phyloP scores from a whole-genome alignment of 2,797 vertebrate species.

The Enteromius fasciolatus region DNA sequence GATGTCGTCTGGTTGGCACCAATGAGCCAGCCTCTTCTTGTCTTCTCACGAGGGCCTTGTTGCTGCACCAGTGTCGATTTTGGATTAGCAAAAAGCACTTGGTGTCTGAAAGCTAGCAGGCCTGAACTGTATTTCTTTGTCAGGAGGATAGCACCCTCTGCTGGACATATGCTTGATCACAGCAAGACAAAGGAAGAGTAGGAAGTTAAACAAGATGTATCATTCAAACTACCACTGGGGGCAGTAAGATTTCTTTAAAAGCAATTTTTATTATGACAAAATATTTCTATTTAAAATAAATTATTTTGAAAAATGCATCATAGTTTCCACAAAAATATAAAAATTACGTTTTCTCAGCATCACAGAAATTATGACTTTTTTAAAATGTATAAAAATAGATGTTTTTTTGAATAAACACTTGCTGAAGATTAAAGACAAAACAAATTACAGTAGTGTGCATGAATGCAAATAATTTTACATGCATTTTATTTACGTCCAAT shows the following conservation, averaged over 20 bases:
- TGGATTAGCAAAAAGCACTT: background rate
- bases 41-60: background rate
- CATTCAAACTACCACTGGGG: background rate
- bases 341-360: background rate
- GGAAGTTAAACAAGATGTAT: background rate
- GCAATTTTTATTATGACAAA: background rate
- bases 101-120: constrained; percentile 3
- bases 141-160: constrained; percentile 16
- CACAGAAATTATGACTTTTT: too few relatives aligned
- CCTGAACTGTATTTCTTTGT: background rate
- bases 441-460: too few relatives aligned
- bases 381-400: too few relatives aligned
- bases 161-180: background rate
- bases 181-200: background rate
- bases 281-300: background rate
- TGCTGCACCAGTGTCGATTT: background rate
- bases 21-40: background rate
- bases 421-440: background rate
- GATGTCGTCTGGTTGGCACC: constrained; percentile 35
- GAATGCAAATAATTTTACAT: background rate
- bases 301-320: background rate
- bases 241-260: background rate
- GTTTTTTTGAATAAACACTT: background rate
- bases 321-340: background rate
- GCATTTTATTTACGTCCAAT: background rate